Evolutionary conservation across 2,113 vertebrate species (phyloP).

Genomic region (Oreochromis niloticus): DNA sequence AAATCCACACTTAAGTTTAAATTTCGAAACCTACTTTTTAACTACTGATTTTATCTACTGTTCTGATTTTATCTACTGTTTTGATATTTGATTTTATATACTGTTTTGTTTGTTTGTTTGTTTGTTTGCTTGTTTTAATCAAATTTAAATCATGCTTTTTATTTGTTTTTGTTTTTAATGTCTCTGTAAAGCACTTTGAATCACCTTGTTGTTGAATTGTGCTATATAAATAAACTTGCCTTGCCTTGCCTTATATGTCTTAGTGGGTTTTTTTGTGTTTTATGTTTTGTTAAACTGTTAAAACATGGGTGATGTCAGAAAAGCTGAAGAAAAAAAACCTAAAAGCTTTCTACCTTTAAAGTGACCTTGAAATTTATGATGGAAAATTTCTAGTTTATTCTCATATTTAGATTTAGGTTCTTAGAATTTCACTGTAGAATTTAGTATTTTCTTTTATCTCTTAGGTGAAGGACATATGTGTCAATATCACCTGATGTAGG

Average conservation of each 20-base stretch:
- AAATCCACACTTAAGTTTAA: no score
- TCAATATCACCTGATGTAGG: background rate
- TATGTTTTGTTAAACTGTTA: background rate
- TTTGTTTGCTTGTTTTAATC: no score
- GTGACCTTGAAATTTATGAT: background rate
- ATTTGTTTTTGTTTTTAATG: no score
- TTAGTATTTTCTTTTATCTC: background rate
- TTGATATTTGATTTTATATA: no score
- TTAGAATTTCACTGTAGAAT: background rate
- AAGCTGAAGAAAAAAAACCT: fast-evolving
- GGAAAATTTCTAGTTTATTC: background rate
- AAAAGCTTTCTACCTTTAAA: background rate
- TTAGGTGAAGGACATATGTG: background rate
- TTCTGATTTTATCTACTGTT: no score
- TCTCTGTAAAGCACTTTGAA: no score
- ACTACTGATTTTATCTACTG: no score
- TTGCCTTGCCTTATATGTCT: background rate
- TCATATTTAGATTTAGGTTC: background rate
- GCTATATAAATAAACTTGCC: no score
- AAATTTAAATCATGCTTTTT: no score
- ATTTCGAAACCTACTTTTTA: no score
- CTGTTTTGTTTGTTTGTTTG: no score
- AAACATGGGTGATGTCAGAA: background rate
- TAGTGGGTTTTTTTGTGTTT: background rate
- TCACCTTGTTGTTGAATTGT: no score